These are phyloP conservation scores for Procapra przewalskii DNA, from an alignment of 2,113 vertebrate species.

Conservation along the genomic window DNA sequence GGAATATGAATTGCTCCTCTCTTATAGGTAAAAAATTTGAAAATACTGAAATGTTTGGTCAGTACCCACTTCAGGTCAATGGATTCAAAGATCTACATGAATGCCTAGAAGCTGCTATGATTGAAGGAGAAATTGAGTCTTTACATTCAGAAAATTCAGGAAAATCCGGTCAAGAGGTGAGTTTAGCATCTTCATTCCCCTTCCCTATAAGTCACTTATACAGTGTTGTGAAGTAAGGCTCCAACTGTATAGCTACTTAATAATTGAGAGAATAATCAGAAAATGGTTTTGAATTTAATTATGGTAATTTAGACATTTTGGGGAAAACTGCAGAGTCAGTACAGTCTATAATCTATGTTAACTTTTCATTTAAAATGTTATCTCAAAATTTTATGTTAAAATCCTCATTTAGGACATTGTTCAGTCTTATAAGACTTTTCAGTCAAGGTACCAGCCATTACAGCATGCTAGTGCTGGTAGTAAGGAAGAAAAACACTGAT, in stretches of 20 bases:
- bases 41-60: conserved; percentile 98
- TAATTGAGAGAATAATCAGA: neutral
- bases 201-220: neutral
- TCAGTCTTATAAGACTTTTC: neutral
- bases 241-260: neutral
- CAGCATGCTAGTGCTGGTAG: neutral
- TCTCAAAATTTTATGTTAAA: neutral
- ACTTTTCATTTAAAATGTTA: neutral
- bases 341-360: neutral
- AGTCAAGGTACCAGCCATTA: neutral
- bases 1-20: neutral
- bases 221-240: neutral
- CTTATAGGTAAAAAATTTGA: conserved; percentile 96
- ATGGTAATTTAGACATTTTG: neutral
- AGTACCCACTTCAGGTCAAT: conserved; percentile 98
- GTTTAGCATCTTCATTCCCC: conserved; percentile 29
- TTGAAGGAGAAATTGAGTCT: conserved; percentile 98
- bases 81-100: conserved; percentile 98
- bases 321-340: neutral
- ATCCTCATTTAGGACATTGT: neutral
- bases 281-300: conserved; percentile 18
- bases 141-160: conserved; percentile 96
- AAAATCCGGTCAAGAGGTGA: conserved; percentile 91
- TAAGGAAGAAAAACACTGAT: neutral
- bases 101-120: conserved; percentile 98